A percentile compares a stretch with the other conserved stretches of the same genome.
Conservation (phyloP, 2,113 vertebrate species). For the Nettapus auritus region DNA sequence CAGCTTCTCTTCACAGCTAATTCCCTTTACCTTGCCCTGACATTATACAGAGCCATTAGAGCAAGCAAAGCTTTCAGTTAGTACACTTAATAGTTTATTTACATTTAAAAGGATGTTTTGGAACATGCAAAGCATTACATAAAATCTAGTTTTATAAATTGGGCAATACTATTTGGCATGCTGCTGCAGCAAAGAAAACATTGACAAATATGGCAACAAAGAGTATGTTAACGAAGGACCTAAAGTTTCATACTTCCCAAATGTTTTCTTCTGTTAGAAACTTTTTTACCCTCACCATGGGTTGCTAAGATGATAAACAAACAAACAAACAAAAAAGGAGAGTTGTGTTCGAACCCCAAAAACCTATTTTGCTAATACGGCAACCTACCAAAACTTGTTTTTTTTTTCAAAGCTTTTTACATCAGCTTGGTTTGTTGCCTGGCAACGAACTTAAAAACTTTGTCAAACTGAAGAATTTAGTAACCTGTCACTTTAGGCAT, state of each 20-base stretch:
- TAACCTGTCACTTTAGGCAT: not conserved
- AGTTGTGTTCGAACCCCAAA: not conserved
- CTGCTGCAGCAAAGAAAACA: not conserved
- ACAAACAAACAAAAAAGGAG: not conserved
- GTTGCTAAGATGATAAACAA: not conserved
- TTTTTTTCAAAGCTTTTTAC: not conserved
- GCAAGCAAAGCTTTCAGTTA: not conserved
- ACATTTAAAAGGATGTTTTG: not conserved
- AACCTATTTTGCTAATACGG: not conserved
- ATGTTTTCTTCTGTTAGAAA: constrained; percentile 16
- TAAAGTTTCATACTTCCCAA: not conserved
- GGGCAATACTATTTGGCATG: constrained; percentile 28
- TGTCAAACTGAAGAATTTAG: not conserved
- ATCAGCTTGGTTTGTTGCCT: not conserved
- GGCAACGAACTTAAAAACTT: not conserved
- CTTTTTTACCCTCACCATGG: not conserved
- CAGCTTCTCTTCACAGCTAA: not conserved
- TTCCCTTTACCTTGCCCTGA: not conserved
- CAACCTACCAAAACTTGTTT: not conserved
- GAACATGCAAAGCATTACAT: not conserved
- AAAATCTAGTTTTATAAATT: constrained; percentile 18
- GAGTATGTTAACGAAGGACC: not conserved
- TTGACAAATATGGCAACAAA: not conserved
- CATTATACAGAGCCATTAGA: not conserved
- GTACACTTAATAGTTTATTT: not conserved